Conservation (phyloP, 2,888 invertebrate genomes). For the Ormyrus pomaceus region DNA sequence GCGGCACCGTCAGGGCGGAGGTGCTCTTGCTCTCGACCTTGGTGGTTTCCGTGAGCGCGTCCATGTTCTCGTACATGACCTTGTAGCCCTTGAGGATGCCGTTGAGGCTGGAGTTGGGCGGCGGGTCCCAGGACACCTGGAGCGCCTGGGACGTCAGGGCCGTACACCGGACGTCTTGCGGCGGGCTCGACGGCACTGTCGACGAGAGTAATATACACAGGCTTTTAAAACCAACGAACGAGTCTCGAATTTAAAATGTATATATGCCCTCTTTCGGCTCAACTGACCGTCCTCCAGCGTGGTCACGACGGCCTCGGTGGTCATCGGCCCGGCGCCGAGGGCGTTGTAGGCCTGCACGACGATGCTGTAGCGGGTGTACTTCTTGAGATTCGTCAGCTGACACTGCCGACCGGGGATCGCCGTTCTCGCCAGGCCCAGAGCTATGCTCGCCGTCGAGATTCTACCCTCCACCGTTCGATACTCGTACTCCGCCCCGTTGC, state of each 20-base stretch:
- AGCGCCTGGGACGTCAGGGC: slow-evolving; percentile 90
- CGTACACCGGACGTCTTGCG: slow-evolving; percentile 88
- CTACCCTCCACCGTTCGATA: slow-evolving; percentile 73
- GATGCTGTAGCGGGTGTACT: slow-evolving; percentile 77
- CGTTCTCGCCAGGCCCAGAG: slow-evolving; percentile 71
- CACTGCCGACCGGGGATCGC: slow-evolving; percentile 72
- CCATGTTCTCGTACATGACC: slow-evolving; percentile 78
- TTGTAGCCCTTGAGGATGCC: slow-evolving; percentile 91
- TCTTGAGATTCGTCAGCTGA: slow-evolving; percentile 75
- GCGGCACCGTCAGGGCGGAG: slow-evolving; percentile 82
- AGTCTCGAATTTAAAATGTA: too few relatives aligned
- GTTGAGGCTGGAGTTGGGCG: slow-evolving; percentile 87
- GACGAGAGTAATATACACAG: too few relatives aligned
- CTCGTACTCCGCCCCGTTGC: slow-evolving; percentile 68
- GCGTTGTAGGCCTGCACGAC: slow-evolving; percentile 78
- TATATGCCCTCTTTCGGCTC: not conserved
- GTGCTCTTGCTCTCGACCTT: slow-evolving; percentile 81
- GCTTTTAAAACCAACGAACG: too few relatives aligned
- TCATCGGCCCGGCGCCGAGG: slow-evolving; percentile 77
- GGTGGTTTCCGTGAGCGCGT: slow-evolving; percentile 67
- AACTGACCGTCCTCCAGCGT: slow-evolving; percentile 77
- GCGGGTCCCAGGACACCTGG: slow-evolving; percentile 91
- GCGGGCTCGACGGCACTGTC: slow-evolving; percentile 90
- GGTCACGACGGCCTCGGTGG: slow-evolving; percentile 76
- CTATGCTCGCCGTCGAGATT: slow-evolving; percentile 72